Base-by-base conservation (phyloP, 2,113 vertebrate species). In the Fregetta grallaria region DNA sequence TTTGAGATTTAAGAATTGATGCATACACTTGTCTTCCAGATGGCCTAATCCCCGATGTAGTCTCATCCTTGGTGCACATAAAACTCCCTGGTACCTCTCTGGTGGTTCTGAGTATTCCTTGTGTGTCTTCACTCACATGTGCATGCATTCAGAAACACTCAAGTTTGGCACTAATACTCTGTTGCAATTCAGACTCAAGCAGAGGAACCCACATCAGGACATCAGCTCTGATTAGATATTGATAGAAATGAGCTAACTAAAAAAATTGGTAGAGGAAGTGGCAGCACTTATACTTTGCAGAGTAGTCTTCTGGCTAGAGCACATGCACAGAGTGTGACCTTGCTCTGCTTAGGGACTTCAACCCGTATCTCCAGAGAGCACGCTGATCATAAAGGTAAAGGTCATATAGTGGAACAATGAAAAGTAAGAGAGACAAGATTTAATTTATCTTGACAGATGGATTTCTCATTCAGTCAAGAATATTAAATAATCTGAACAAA, bases 111-210 rank as follows among this genome's bases (percentile, higher is more conserved):
- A 79, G 10, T 65, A 32, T 25, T 77, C 38, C 47, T 38, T 63
- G 4, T 27, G 1, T 25, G 15, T 11, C 18, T 88, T 83, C 75
- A 72, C 4, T 86, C 10, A 29, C 36, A 20, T 4, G 2, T 38
- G 32, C 34, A 26, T 9, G 29, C 5, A 3, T 62, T 76, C 67
- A 8, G 9, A 73, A 86, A 52, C 6, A 25, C 27, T 61, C 32
- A 38, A 0, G 11, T 88, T 44, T 1, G 3, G 6, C 44, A 40
- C 12, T n/a, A 36, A 58, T 8, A 6, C 5, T 72, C 13, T 44
- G 14, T 10, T 65, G 27, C 11, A 70, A 27, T 36, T 89, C 12
- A 12, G 34, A 29, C 45, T 70, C n/a, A 20, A 53, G 30, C 18
- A 73, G 23, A 73, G 23, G 13, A 61, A 58, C 6, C 3, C 27